These are phyloP conservation scores for Synanthedon formicaeformis DNA, from an alignment of 2,888 invertebrate species.

Conservation along the genomic window DNA sequence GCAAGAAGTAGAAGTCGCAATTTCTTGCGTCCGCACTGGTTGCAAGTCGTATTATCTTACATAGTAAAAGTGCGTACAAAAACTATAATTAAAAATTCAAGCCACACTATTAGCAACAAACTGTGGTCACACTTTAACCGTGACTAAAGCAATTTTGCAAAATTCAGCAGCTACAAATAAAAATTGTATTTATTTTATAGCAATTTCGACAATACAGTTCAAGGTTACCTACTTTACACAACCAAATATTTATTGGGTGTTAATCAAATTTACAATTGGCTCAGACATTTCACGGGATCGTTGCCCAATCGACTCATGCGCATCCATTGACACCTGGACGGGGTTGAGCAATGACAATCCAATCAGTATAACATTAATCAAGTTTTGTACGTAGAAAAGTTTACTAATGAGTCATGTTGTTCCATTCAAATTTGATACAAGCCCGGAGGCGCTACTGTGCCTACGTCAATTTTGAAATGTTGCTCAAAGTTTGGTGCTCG, in stretches of 20 bases:
- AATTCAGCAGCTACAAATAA: not conserved
- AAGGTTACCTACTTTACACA: not conserved
- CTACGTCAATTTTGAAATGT: not conserved
- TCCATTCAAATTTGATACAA: not conserved
- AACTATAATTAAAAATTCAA: too few species aligned
- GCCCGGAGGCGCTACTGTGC: not conserved
- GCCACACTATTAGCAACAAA: too few species aligned
- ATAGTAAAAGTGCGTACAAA: too few species aligned
- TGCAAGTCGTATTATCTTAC: too few species aligned
- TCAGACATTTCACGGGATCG: conserved; percentile 4
- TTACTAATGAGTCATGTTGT: not conserved
- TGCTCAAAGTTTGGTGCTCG: not conserved
- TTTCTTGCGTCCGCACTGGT: too few species aligned
- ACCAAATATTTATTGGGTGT: conserved; percentile 11
- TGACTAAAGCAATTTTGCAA: not conserved
- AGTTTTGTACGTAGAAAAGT: not conserved
- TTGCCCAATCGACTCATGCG: conserved; percentile 6
- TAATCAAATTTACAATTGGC: conserved; percentile 27
- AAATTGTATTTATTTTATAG: not conserved
- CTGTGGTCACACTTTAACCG: too few species aligned
- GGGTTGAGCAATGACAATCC: conserved; percentile 1
- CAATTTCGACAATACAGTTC: not conserved
- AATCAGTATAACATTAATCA: not conserved
- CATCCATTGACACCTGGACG: conserved; percentile 4
- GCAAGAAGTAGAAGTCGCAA: too few species aligned